Percentiles rank a stretch among this genome's conserved stretches.
Evolutionary conservation across 2,797 vertebrate species (phyloP).

Genomic region (Urophycis tenuis): DNA sequence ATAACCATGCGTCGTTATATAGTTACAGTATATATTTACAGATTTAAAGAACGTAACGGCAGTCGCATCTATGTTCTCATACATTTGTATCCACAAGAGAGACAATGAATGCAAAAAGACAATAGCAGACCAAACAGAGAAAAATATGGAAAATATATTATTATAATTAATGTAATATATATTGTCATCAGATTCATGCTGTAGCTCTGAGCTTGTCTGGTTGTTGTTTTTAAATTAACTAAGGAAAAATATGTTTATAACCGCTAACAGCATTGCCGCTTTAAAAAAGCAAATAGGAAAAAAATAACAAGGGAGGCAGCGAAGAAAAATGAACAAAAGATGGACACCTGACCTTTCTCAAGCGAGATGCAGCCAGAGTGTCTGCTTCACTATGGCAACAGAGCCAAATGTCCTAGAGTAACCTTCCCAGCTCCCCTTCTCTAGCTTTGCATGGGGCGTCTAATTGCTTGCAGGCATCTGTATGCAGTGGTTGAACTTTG

Average conservation of each 20-base stretch:
- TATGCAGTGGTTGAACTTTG: constrained; percentile 74
- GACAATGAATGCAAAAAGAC: neutral
- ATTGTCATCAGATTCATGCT: neutral
- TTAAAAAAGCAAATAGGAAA: constrained; percentile 30
- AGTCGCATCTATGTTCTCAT: neutral
- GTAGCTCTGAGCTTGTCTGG: neutral
- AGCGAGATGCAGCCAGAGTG: constrained; percentile 41
- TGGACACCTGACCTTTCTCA: constrained; percentile 68
- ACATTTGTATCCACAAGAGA: neutral
- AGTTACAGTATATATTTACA: neutral
- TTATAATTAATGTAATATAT: too few species aligned
- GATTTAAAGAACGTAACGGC: neutral
- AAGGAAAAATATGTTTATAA: neutral
- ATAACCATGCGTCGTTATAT: neutral
- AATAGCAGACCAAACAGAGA: neutral
- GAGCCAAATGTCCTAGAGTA: constrained; percentile 70
- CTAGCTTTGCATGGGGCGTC: constrained; percentile 60
- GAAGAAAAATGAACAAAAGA: constrained; percentile 52
- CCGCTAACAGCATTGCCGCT: constrained; percentile 31
- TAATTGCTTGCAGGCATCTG: constrained; percentile 69
- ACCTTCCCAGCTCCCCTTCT: constrained; percentile 59
- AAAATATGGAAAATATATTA: neutral
- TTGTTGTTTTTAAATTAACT: constrained; percentile 19
- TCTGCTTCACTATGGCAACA: constrained; percentile 70
- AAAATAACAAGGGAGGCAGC: constrained; percentile 10